A percentile compares a stretch with the other conserved stretches of the same genome.
Evolutionary conservation across 2,888 invertebrate species (phyloP).

Genomic region (Gnatocerus cornutus): DNA sequence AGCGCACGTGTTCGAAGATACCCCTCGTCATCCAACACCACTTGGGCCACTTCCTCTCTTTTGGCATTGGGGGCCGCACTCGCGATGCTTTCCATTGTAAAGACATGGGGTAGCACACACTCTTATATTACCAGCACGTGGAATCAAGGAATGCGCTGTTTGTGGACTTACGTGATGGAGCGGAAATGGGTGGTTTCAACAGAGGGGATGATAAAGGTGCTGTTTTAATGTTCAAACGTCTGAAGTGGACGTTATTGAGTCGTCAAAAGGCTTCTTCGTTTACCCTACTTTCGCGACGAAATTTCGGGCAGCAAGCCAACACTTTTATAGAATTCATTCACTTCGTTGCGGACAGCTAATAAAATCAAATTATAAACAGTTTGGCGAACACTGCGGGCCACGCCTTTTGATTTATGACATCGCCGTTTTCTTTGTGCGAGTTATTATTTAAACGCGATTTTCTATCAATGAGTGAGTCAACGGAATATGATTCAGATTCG

Average conservation of each 20-base stretch:
- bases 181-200: slow-evolving; percentile 66
- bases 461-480: slow-evolving; percentile 4
- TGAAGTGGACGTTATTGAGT: slow-evolving; percentile 6
- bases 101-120: slow-evolving; percentile 27
- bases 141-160: slow-evolving; percentile 42
- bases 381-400: slow-evolving; percentile 7
- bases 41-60: slow-evolving; percentile 67
- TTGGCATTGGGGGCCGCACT: slow-evolving; percentile 53
- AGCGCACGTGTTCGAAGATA: slow-evolving; percentile 68
- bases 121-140: slow-evolving; percentile 51
- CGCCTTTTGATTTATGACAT: slow-evolving; percentile 20
- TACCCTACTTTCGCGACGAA: background rate
- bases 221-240: slow-evolving; percentile 18
- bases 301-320: slow-evolving; percentile 19
- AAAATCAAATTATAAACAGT: slow-evolving; percentile 24
- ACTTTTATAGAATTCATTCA: slow-evolving; percentile 26
- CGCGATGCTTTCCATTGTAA: slow-evolving; percentile 44
- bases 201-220: slow-evolving; percentile 34
- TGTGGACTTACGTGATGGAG: slow-evolving; percentile 55
- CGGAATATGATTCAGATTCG: background rate
- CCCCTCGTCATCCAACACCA: slow-evolving; percentile 63
- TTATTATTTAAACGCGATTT: slow-evolving; percentile 5
- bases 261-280: slow-evolving; percentile 13
- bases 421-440: slow-evolving; percentile 5
- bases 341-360: slow-evolving; percentile 19